Base-by-base conservation (phyloP, 2,113 vertebrate species). In the Strix aluco region DNA sequence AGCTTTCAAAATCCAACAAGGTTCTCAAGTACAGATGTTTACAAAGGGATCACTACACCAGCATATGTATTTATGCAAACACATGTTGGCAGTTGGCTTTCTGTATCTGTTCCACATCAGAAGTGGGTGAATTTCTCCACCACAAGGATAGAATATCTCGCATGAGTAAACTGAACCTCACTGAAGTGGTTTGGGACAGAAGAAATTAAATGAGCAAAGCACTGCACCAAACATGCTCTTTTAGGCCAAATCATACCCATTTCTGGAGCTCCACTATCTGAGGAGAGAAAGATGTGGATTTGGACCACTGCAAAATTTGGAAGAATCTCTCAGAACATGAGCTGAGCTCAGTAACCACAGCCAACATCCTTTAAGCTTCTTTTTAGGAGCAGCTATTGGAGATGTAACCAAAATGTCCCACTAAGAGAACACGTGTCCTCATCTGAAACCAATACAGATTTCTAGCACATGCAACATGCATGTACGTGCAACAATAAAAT, bases 141-240 rank as follows among this genome's bases (percentile, higher is more conserved):
- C 95, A 46, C 87, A 95, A 44, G 82, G 63, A 91, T 32, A 95
- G 93, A 97, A 89, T 94, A 83, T 92, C 77, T 96, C 7, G 7
- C 66, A 95, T 96, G 80, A 82, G 91, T 96, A 96, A 97, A 91
- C 85, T 95, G 94, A 97, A 75, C 80, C 85, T 97, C 70, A 91
- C 52, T 97, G 93, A 97, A 97, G 96, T 97, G 95, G 95, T 97
- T 93, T 95, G 79, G 67, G 91, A 88, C 66, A 95, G 92, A 95
- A 95, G 47, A 92, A 96, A 91, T 86, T 92, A 94, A 97, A 95
- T 66, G 70, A 93, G 72, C 47, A 88, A 92, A 86, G 55, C 80
- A 91, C 69, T 74, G 59, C 14, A 88, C 70, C 87, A 95, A 97
- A 95, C 80, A 72, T 93, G 73, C 19, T 54, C 70, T 90, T 96